These are phyloP conservation scores for Cyphomyrus plagiostoma DNA, from an alignment of 2,113 vertebrate species.

Conservation along the genomic window DNA sequence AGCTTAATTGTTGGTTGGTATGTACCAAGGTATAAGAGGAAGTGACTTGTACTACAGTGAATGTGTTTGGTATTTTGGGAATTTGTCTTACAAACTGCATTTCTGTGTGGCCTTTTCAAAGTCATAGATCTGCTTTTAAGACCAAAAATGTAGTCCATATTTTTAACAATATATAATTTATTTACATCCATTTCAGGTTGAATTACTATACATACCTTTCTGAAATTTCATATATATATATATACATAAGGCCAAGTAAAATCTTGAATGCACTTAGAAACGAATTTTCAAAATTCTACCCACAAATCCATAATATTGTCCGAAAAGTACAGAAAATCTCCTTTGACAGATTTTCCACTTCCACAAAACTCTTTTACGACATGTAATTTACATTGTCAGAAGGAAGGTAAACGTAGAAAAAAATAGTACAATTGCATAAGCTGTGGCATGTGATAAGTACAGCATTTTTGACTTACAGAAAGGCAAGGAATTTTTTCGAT, in stretches of 20 bases:
- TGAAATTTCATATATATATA: slow-evolving; percentile 67
- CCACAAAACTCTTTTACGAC: slow-evolving; percentile 68
- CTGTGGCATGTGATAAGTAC: slow-evolving; percentile 73
- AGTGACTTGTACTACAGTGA: background rate
- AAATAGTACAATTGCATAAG: slow-evolving; percentile 77
- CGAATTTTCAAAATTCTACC: slow-evolving; percentile 81
- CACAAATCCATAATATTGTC: slow-evolving; percentile 76
- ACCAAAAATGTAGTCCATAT: slow-evolving; percentile 48
- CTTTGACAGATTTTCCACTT: slow-evolving; percentile 57
- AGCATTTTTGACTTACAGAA: slow-evolving; percentile 78
- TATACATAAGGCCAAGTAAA: slow-evolving; percentile 82
- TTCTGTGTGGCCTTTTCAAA: background rate
- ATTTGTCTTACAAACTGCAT: background rate
- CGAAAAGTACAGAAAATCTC: slow-evolving; percentile 69
- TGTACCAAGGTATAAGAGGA: background rate
- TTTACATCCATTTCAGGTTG: slow-evolving; percentile 76
- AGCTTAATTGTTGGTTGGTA: background rate
- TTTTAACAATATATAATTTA: slow-evolving; percentile 82
- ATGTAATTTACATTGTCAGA: slow-evolving; percentile 64
- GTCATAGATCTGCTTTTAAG: background rate
- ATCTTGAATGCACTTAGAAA: slow-evolving; percentile 82
- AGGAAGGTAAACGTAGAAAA: slow-evolving; percentile 48
- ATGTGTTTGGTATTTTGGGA: background rate
- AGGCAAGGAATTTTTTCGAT: slow-evolving; percentile 67
- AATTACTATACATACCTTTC: slow-evolving; percentile 79